A percentile compares a stretch with the other conserved stretches of the same genome.
These are phyloP conservation scores for Abrostola tripartita DNA, from an alignment of 2,888 invertebrate species.

Conservation along the genomic window DNA sequence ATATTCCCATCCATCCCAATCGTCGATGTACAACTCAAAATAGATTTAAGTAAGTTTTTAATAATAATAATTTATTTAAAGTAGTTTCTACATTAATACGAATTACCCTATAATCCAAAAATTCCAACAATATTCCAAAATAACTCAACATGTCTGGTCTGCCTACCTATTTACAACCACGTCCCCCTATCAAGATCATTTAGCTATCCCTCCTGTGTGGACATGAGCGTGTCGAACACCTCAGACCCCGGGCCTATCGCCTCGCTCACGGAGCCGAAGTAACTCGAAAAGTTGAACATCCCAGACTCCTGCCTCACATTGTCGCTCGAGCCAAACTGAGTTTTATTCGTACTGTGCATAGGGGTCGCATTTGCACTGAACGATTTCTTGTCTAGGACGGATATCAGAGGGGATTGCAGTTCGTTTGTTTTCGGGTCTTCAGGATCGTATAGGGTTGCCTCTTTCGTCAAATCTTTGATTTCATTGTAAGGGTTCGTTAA, in stretches of 20 bases:
- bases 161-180: conserved; percentile 70
- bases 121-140: not conserved
- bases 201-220: conserved; percentile 81
- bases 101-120: too few species aligned
- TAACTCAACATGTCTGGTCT: conserved; percentile 28
- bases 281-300: conserved; percentile 90
- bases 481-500: conserved; percentile 88
- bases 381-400: conserved; percentile 70
- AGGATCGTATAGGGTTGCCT: conserved; percentile 74
- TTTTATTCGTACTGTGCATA: conserved; percentile 74
- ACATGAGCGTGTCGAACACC: conserved; percentile 86
- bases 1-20: too few species aligned
- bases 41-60: too few species aligned
- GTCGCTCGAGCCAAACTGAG: conserved; percentile 83
- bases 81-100: too few species aligned
- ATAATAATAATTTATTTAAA: too few species aligned
- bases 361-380: conserved; percentile 82
- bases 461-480: conserved; percentile 69
- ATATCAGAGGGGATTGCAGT: conserved; percentile 58
- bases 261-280: conserved; percentile 87
- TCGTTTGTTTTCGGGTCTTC: conserved; percentile 54
- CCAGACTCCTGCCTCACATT: conserved; percentile 79
- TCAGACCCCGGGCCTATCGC: conserved; percentile 88
- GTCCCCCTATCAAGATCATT: conserved; percentile 74
- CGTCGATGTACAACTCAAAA: too few species aligned